Conservation (phyloP, 2,113 vertebrate genomes). For the Rhinolophus sinicus region DNA sequence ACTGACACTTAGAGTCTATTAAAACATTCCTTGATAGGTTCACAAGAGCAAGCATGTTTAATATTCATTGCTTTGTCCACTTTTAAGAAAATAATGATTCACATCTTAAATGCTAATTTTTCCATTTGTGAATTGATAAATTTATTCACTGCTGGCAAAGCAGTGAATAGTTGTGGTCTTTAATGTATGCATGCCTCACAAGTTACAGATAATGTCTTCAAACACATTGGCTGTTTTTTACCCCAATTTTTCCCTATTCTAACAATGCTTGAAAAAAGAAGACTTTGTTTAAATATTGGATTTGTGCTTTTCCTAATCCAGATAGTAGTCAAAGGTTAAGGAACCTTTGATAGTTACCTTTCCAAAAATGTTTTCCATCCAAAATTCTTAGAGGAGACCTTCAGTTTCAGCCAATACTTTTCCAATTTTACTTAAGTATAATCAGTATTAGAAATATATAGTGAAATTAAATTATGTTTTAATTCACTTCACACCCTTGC, state of each 20-base stretch:
- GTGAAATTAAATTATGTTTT: conserved; percentile 60
- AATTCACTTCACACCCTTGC: conserved; percentile 5
- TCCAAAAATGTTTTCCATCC: conserved; percentile 40
- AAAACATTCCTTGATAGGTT: conserved; percentile 38
- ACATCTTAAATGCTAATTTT: conserved; percentile 6
- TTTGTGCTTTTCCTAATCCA: conserved; percentile 50
- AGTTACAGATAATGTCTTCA: background rate
- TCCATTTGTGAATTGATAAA: background rate
- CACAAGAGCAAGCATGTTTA: conserved; percentile 44
- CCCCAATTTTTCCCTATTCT: background rate
- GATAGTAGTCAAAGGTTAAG: conserved; percentile 17
- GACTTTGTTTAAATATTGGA: background rate
- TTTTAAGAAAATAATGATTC: conserved; percentile 31
- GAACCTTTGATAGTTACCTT: conserved; percentile 24
- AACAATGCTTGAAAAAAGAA: conserved; percentile 20
- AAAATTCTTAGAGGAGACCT: conserved; percentile 1
- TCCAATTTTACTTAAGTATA: conserved; percentile 38
- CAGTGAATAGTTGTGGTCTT: background rate
- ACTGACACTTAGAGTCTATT: conserved; percentile 8
- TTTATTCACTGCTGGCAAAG: conserved; percentile 30
- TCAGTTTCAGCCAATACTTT: conserved; percentile 26
- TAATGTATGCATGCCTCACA: background rate
- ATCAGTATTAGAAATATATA: background rate
- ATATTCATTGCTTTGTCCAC: conserved; percentile 29
- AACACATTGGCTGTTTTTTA: background rate